Evolutionary conservation across 2,888 invertebrate genomes (phyloP).

Genomic region (Vandiemenella viatica): DNA sequence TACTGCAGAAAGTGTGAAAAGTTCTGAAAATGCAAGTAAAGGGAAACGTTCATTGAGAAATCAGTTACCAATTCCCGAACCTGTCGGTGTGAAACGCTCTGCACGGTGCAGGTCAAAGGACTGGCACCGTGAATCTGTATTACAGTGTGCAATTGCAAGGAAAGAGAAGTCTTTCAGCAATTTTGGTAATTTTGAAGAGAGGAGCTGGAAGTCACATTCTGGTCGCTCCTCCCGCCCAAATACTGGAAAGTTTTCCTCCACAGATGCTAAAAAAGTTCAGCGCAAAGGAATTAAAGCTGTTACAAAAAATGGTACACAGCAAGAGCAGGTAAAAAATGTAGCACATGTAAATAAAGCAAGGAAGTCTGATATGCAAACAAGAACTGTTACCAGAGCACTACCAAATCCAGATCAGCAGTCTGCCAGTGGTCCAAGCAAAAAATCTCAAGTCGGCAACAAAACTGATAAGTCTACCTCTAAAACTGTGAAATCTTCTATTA

Average conservation of each 20-base stretch:
- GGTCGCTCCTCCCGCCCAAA: neutral
- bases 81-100: conserved; percentile 39
- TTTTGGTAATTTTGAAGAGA: conserved; percentile 10
- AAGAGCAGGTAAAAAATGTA: neutral
- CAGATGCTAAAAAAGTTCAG: neutral
- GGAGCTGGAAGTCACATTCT: conserved; percentile 7
- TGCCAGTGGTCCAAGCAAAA: neutral
- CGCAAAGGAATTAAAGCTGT: neutral
- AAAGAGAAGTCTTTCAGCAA: conserved; percentile 51
- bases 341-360: neutral
- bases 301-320: neutral
- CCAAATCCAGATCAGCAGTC: too few species aligned
- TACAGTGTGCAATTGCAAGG: conserved; percentile 54
- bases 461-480: neutral
- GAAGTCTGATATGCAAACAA: neutral
- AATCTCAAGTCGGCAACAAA: neutral
- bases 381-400: too few species aligned
- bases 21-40: too few species aligned
- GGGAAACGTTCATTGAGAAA: conserved; percentile 16
- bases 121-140: conserved; percentile 38
- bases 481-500: too few species aligned
- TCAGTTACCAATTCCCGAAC: conserved; percentile 11
- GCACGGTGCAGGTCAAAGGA: conserved; percentile 48
- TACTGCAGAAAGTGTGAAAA: too few species aligned
- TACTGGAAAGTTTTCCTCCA: neutral